Evolutionary conservation across 2,113 vertebrate genomes (phyloP), one percentile per base, ranked within the genome.

Genomic region (Callorhinus ursinus): DNA sequence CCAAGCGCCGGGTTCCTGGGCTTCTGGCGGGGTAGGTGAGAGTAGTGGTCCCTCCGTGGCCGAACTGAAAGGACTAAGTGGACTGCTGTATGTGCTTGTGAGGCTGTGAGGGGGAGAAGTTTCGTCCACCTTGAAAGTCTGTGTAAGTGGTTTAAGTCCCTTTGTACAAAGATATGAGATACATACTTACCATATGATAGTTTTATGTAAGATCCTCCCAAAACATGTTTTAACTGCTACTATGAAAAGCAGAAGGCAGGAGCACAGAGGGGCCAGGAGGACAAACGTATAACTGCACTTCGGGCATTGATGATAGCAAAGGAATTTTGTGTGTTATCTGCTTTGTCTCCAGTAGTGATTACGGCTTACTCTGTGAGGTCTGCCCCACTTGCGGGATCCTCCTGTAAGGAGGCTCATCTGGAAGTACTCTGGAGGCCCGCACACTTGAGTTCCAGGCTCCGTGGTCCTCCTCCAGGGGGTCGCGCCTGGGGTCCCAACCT

Each of bases 31-130:
- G n/a, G 89, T 80, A 57, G 4, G 2, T 39, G 15, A 53, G 76
- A 61, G 1, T 65, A 0, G 13, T 6, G 4, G 5, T 8, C 6
- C 10, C 18, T 26, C 0, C 8, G 3, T 49, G 12, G 42, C 28
- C 36, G 49, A 55, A 2, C 2, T 18, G 19, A 53, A 22, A 59
- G 31, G 57, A 46, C 57, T 31, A 12, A 42, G 28, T 36, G 63
- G 92, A 77, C 16, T 9, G 2, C 5, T 14, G 4, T 5, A 0
- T 42, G 22, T 33, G 46, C 36, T 46, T 12, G 55, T 71, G 18
- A n/a, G 26, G 53, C 22, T 22, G 13, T 15, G 46, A 46, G 72
- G 46, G 65, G 31, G 61, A 67, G 72, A 46, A 76, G 79, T 81
- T 81, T 81, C 55, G 28, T 59, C 51, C 28, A 71, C 36, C 39